Evolutionary conservation across 2,113 vertebrate genomes (phyloP).

Genomic region (Ochotona curzoniae): DNA sequence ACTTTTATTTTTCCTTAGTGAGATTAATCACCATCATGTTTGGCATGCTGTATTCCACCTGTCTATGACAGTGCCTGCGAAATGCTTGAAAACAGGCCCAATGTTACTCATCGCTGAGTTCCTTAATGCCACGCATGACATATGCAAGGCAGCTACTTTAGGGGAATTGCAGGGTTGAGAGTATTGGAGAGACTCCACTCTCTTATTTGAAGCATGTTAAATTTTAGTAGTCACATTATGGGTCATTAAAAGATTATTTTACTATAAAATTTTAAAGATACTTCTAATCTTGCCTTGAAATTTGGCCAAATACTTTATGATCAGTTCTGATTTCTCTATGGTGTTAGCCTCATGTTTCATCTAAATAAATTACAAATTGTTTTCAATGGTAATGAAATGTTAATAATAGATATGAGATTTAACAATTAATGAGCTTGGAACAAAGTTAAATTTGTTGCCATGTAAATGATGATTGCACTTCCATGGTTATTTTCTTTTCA

Average conservation of each 20-base stretch:
- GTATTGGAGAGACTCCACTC: not conserved
- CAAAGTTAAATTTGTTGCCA: not conserved
- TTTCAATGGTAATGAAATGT: conserved; percentile 35
- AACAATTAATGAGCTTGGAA: conserved; percentile 35
- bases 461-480: conserved; percentile 37
- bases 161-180: not conserved
- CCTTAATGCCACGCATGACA: not conserved
- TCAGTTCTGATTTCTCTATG: not conserved
- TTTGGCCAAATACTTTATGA: not conserved
- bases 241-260: conserved; percentile 18
- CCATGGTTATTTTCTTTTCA: not conserved
- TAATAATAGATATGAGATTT: conserved; percentile 43
- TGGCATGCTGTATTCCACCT: not conserved
- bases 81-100: not conserved
- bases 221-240: conserved; percentile 3
- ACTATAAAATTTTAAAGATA: conserved; percentile 18
- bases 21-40: not conserved
- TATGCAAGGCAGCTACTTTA: not conserved
- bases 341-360: conserved; percentile 17
- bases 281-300: conserved; percentile 31
- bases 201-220: not conserved
- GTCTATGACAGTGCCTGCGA: not conserved
- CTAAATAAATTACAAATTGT: conserved; percentile 34
- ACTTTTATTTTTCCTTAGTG: not conserved
- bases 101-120: not conserved